Evolutionary conservation across 2,888 invertebrate species (phyloP).

Genomic region (Cantharis rustica): DNA sequence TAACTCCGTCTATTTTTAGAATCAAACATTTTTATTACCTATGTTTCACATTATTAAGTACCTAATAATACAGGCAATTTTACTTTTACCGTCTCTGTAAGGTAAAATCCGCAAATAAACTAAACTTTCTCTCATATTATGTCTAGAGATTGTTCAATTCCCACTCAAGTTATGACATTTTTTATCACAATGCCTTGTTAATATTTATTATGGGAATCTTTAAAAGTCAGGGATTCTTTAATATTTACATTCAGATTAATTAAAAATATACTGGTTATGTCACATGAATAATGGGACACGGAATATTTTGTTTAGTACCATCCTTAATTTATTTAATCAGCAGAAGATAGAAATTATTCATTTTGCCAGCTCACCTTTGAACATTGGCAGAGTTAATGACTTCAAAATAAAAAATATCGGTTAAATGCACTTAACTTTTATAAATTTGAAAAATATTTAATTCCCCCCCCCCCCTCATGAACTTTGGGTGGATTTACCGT

Average conservation of each 20-base stretch:
- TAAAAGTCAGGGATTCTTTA: background rate
- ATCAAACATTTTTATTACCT: conserved; percentile 2
- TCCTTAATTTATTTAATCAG: background rate
- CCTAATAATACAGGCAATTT: background rate
- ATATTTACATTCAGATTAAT: background rate
- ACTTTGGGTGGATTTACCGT: too few relatives aligned
- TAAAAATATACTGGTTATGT: background rate
- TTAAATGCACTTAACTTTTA: too few relatives aligned
- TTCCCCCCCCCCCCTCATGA: too few relatives aligned
- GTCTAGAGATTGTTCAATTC: conserved; percentile 11
- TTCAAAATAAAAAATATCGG: too few relatives aligned
- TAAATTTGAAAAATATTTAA: too few relatives aligned
- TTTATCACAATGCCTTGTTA: background rate
- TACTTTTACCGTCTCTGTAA: conserved; percentile 15
- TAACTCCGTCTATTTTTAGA: conserved; percentile 7
- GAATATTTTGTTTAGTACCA: background rate
- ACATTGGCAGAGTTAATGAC: too few relatives aligned
- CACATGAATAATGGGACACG: background rate
- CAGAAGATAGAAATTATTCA: too few relatives aligned
- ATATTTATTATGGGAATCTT: background rate
- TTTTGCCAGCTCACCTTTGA: too few relatives aligned
- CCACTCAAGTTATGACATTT: conserved; percentile 10
- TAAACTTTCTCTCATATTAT: conserved; percentile 18
- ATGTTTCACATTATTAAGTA: conserved; percentile 2
- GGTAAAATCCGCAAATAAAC: conserved; percentile 2